phyloP scores from a whole-genome alignment of 2,113 vertebrate genomes.

The Oncorhynchus clarkii region DNA sequence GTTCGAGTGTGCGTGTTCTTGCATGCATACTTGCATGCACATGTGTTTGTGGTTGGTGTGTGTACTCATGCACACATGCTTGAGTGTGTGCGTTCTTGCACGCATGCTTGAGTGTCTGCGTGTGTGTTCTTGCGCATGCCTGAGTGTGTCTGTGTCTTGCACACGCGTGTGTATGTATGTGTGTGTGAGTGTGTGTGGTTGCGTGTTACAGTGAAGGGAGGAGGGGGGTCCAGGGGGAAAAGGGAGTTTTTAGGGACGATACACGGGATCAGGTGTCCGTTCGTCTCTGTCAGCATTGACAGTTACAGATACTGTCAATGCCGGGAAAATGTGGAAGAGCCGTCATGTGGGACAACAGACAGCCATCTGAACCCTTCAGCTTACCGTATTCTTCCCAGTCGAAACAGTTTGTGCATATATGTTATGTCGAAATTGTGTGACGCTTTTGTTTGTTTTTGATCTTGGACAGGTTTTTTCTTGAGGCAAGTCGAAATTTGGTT shows the following conservation, averaged over 20 bases:
- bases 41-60: too few species aligned
- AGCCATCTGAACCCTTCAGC: constrained; percentile 76
- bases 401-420: constrained; percentile 52
- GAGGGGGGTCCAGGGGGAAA: constrained; percentile 48
- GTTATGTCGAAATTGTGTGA: constrained; percentile 22
- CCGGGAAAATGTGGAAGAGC: constrained; percentile 75
- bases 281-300: constrained; percentile 73
- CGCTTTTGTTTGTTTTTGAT: too few species aligned
- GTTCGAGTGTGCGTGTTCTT: too few species aligned
- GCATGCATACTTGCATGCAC: too few species aligned
- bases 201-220: constrained; percentile 5
- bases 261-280: constrained; percentile 72
- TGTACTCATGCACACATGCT: too few species aligned
- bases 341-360: constrained; percentile 75
- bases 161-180: neutral
- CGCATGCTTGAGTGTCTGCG: neutral
- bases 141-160: neutral
- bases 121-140: neutral
- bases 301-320: constrained; percentile 75
- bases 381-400: constrained; percentile 45
- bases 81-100: neutral
- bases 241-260: constrained; percentile 69
- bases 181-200: too few species aligned
- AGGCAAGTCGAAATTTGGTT: too few species aligned
- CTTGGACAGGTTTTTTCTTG: too few species aligned